These are phyloP conservation scores for Ditylenchus weischeri DNA, from an alignment of 2,888 invertebrate genomes.

Conservation along the genomic window DNA sequence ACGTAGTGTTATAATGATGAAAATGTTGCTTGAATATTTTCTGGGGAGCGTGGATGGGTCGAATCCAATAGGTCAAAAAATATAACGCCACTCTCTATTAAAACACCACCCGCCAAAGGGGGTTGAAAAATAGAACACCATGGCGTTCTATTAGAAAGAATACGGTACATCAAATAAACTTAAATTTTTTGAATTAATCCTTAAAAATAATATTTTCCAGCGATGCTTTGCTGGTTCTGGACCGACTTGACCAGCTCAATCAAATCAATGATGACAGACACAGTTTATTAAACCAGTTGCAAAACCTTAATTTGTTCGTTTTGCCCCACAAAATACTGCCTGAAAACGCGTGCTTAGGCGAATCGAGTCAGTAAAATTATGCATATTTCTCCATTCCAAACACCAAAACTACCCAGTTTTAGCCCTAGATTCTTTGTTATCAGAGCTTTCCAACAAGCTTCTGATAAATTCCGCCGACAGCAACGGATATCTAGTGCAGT, in stretches of 20 bases:
- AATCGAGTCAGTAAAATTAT: background rate
- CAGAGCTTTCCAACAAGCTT: background rate
- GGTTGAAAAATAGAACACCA: too few relatives aligned
- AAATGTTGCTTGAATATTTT: too few relatives aligned
- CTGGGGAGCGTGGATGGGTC: too few relatives aligned
- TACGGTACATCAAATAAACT: background rate
- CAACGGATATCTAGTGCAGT: background rate
- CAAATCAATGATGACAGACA: slow-evolving; percentile 24
- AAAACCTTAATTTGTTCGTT: slow-evolving; percentile 28
- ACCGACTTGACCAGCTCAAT: slow-evolving; percentile 47
- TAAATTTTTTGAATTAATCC: background rate
- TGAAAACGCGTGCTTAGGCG: background rate
- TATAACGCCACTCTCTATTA: too few relatives aligned
- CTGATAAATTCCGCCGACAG: background rate
- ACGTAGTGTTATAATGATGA: too few relatives aligned
- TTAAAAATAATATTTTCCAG: slow-evolving; percentile 26
- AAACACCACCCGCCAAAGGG: too few relatives aligned
- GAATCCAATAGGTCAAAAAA: too few relatives aligned
- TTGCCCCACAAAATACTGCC: background rate
- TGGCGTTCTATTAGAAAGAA: too few relatives aligned
- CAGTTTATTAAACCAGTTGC: slow-evolving; percentile 11
- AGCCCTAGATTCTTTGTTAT: background rate
- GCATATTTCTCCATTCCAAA: too few relatives aligned
- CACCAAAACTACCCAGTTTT: background rate
- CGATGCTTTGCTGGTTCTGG: slow-evolving; percentile 44